Percentiles rank a stretch among this genome's conserved stretches.
Conservation (phyloP, 1,140 invertebrate species). For the Plutomurus gul region DNA sequence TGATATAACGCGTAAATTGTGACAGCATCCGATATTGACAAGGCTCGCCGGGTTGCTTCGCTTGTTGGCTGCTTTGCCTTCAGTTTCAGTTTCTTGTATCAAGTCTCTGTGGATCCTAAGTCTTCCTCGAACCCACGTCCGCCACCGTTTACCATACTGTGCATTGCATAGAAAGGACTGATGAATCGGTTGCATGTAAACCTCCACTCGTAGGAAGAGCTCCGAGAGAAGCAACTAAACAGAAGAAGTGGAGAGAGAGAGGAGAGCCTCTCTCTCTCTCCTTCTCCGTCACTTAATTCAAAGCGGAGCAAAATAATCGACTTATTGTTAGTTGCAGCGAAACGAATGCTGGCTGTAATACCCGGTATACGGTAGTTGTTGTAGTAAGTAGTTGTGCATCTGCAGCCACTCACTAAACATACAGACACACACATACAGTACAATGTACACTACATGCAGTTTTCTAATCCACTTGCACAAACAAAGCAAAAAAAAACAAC, state of each 20-base stretch:
- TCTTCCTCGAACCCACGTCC: not conserved
- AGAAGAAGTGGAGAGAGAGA: not conserved
- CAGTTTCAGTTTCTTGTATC: not conserved
- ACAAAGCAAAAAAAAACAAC: not conserved
- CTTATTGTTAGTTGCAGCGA: conserved; percentile 17
- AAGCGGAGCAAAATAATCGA: not conserved
- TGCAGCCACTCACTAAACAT: not conserved
- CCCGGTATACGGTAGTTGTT: not conserved
- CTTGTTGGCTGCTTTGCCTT: conserved; percentile 6
- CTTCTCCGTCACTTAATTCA: not conserved
- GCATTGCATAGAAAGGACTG: too few relatives aligned
- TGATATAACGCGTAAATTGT: conserved; percentile 54
- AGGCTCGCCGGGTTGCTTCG: conserved; percentile 18
- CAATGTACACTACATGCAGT: not conserved
- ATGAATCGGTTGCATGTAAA: too few relatives aligned
- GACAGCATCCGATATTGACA: conserved; percentile 53
- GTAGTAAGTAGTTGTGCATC: not conserved
- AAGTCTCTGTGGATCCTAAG: not conserved
- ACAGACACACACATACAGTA: too few relatives aligned
- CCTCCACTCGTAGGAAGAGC: too few relatives aligned
- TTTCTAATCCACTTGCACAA: conserved; percentile 15
- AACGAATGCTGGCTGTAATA: not conserved
- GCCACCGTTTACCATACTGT: not conserved
- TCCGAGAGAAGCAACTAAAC: too few relatives aligned
- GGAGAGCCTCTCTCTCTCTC: not conserved